Base-by-base conservation (phyloP, 2,888 invertebrate genomes). In the Cerastis leucographa region DNA sequence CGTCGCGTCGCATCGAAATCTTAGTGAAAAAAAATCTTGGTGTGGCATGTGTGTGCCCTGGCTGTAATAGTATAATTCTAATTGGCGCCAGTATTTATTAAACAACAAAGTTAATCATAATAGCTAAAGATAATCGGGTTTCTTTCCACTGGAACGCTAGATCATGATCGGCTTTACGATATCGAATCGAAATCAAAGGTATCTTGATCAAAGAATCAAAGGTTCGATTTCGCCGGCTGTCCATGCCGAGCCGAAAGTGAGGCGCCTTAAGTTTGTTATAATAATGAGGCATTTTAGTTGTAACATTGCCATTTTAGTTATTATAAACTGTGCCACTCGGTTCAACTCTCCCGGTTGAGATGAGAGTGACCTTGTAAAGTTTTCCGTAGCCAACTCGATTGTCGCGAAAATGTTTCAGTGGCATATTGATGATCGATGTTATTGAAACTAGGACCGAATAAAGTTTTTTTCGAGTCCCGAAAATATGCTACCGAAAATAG, bases 371-470 rank as follows among this genome's bases (percentile, higher is more conserved):
- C 40, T 59, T 42, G 76, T 3, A 42, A 75, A 61, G 4, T 76
- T 75, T 42, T 14, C 14, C 42, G 14, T n/a, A 19, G 42, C 29
- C 14, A 76, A 61, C 76, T 75, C 22, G 40, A 61, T 74, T 9
- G n/a, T 29, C 76, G 42, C 54, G 40, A 76, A 74, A 42, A 49
- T 61, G 9, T 29, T 29, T 61, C 14, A 61, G n/a, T 12, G 40
- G 75, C 25, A 75, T 49, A 75, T 29, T 75, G 42, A n/a, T n/a
- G n/a, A n/a, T n/a, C 61, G 12, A 46, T 46, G 35, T 40, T 40
- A 51, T 49, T 35, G 19, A 62, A 75, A 76, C n/a, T 51, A 44
- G 29, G 35, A 19, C 25, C n/a, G 54, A 25, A 44, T 5, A 54
- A 76, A 76, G n/a, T 62, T 44, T 62, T 2, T 49, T 1, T 19